Evolutionary conservation across 2,113 vertebrate species (phyloP).

Genomic region (Ammodytes marinus): DNA sequence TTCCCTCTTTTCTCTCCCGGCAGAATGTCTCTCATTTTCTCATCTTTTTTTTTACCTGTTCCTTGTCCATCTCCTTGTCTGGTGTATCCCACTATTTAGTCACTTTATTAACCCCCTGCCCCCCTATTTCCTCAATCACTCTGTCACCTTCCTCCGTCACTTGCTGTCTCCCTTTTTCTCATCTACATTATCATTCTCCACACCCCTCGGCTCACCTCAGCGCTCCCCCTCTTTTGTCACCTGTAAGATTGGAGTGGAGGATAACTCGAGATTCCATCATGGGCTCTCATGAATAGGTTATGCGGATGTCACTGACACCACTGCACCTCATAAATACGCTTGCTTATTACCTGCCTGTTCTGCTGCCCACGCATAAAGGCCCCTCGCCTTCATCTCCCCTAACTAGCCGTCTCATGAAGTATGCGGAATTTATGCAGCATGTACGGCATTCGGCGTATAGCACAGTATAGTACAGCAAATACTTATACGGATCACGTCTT

Average conservation of each 20-base stretch:
- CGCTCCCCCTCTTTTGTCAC: constrained; percentile 60
- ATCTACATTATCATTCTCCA: constrained; percentile 62
- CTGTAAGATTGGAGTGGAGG: constrained; percentile 66
- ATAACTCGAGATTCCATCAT: constrained; percentile 73
- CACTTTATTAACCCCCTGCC: constrained; percentile 5
- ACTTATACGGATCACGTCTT: constrained; percentile 41
- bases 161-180: constrained; percentile 36
- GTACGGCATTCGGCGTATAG: constrained; percentile 15
- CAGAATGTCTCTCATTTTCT: constrained; percentile 41
- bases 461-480: constrained; percentile 39
- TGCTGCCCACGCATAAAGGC: neutral
- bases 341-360: constrained; percentile 63
- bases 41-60: constrained; percentile 44
- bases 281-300: constrained; percentile 76
- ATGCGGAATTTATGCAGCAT: constrained; percentile 21
- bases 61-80: constrained; percentile 21
- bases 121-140: constrained; percentile 28
- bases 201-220: constrained; percentile 33
- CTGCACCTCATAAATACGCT: constrained; percentile 71
- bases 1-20: constrained; percentile 17
- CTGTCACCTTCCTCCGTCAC: constrained; percentile 35
- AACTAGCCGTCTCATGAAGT: constrained; percentile 58
- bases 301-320: constrained; percentile 68
- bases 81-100: constrained; percentile 21
- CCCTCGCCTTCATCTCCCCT: constrained; percentile 28